Evolutionary conservation across 2,888 invertebrate species (phyloP), one percentile per base, ranked within the genome.

Genomic region (Acronicta leporina): DNA sequence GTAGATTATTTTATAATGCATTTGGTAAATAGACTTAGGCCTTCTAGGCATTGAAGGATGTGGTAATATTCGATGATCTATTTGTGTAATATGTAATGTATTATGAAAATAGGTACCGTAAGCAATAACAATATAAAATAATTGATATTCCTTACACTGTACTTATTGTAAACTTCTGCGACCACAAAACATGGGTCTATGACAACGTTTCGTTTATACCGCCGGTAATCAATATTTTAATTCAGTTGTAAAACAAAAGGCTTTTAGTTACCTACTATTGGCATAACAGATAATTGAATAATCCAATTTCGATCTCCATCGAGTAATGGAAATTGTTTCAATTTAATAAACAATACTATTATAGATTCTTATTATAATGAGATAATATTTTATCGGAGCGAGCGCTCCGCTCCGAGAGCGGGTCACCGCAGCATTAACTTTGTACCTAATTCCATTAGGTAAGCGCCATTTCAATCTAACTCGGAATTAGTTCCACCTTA

Each of bases 401-500:
- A 63, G 58, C 60, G 57, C 62, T 59, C 53, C 57, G 58, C 63
- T 48, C 49, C 14, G 52, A 63, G 73, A 68, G 64, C 63, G 62
- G 62, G 70, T 71, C 75, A 60, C 63, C 55, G 58, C 70, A 56
- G 67, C 62, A 78, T 83, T 77, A 80, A 80, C 68, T 69, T 79
- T 79, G 78, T 75, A 79, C 80, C 84, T 85, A 83, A 84, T 85
- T 79, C 84, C 81, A 85, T 85, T 85, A 83, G 77, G 78, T 81
- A 80, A 83, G 80, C 73, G 75, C 86, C 85, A 87, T 91, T 91
- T 89, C 89, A 90, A 90, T 90, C 89, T 85, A 88, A 87, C 86
- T 86, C 87, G 69, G 90, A 92, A 94, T 94, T 94, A 94, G 94
- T 94, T 94, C 92, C 91, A 92, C 92, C 93, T 93, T 93, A 94